Evolutionary conservation across 2,888 invertebrate species (phyloP).

Genomic region (Drosophila maculinotata): DNA sequence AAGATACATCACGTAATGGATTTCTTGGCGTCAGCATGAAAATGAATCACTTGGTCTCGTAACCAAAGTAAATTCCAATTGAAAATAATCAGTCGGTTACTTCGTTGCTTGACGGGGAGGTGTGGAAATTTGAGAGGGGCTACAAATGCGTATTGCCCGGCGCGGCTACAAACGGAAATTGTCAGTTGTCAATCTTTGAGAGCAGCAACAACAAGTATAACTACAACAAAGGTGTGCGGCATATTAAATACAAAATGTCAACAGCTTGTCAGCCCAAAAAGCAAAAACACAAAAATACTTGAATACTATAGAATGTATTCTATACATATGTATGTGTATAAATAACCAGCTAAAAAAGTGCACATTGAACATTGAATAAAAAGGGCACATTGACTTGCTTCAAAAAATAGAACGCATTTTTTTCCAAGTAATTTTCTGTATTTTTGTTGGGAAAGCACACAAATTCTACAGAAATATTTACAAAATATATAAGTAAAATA

Average conservation of each 20-base stretch:
- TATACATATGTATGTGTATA: constrained; percentile 16
- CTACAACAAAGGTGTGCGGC: constrained; percentile 48
- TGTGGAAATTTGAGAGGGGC: background rate
- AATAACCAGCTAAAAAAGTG: constrained; percentile 17
- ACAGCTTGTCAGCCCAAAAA: constrained; percentile 61
- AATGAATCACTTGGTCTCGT: constrained; percentile 46
- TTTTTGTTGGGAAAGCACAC: too few species aligned
- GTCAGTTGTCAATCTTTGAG: constrained; percentile 72
- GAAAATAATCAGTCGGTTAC: constrained; percentile 44
- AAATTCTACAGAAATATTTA: too few species aligned
- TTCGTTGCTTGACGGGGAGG: background rate
- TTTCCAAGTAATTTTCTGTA: background rate
- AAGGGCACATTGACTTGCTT: background rate
- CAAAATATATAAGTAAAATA: constrained; percentile 1
- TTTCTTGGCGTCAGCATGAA: constrained; percentile 54
- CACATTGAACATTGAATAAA: constrained; percentile 5
- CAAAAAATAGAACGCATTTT: too few species aligned
- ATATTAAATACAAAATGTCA: constrained; percentile 76
- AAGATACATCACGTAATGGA: constrained; percentile 61
- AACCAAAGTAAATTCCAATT: constrained; percentile 49
- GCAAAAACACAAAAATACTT: constrained; percentile 9
- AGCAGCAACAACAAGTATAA: constrained; percentile 15
- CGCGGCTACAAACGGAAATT: constrained; percentile 68
- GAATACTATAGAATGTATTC: too few species aligned
- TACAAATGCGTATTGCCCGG: constrained; percentile 17